These are phyloP conservation scores for Zeus faber DNA, from an alignment of 2,113 vertebrate species.

Conservation along the genomic window DNA sequence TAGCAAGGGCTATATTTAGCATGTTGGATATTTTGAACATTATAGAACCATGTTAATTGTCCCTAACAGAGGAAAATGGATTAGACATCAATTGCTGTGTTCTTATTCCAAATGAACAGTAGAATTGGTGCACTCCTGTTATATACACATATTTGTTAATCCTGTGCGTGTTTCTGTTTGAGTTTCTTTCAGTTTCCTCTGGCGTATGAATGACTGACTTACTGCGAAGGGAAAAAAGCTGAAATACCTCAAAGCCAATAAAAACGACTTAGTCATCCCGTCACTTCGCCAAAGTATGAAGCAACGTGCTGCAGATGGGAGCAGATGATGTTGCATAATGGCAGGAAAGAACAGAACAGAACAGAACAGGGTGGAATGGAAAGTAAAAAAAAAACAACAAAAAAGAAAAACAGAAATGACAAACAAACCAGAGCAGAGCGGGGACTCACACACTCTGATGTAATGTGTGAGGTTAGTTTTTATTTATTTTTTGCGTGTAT, in stretches of 20 bases:
- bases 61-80: too few relatives aligned
- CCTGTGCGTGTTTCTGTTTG: not conserved
- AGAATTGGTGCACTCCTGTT: too few relatives aligned
- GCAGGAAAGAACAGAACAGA: constrained; percentile 16
- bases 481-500: too few relatives aligned
- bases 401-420: too few relatives aligned
- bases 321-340: constrained; percentile 18
- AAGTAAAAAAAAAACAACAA: too few relatives aligned
- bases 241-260: constrained; percentile 4
- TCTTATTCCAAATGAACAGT: too few relatives aligned
- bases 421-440: not conserved
- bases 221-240: constrained; percentile 13
- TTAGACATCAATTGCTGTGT: too few relatives aligned
- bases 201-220: constrained; percentile 34
- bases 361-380: not conserved
- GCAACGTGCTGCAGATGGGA: constrained; percentile 24
- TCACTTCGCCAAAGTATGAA: constrained; percentile 30
- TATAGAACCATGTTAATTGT: too few relatives aligned
- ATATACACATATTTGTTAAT: too few relatives aligned
- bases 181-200: not conserved
- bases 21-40: too few relatives aligned
- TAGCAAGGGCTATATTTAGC: too few relatives aligned
- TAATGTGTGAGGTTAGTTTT: too few relatives aligned
- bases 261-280: constrained; percentile 30
- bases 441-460: not conserved